Evolutionary conservation across 1,140 invertebrate species (phyloP).

Genomic region (Maniola jurtina): DNA sequence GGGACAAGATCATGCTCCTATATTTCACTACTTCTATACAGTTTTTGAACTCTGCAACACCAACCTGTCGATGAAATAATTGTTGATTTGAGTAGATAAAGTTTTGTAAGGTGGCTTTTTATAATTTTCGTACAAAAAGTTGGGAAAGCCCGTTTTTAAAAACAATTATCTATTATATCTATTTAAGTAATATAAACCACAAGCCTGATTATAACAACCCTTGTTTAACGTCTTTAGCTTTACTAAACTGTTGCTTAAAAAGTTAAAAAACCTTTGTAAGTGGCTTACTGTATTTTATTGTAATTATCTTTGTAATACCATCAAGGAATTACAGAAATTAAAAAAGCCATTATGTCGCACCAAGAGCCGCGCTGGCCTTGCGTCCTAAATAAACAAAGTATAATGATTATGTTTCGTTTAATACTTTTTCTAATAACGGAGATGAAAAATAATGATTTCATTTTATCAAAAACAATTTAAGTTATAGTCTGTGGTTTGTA

Average conservation of each 20-base stretch:
- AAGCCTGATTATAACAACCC: not conserved
- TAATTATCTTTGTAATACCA: conserved; percentile 9
- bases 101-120: too few species aligned
- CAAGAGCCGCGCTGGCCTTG: not conserved
- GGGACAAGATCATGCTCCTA: too few species aligned
- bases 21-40: too few species aligned
- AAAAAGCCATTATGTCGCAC: conserved; percentile 3
- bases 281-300: not conserved
- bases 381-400: conserved; percentile 2
- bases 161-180: too few species aligned
- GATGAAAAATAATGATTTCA: not conserved
- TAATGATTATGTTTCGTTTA: conserved; percentile 2
- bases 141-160: too few species aligned
- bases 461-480: not conserved
- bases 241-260: not conserved
- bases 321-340: conserved; percentile 10
- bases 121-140: too few species aligned
- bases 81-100: too few species aligned
- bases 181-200: conserved; percentile 2
- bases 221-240: not conserved
- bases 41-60: too few species aligned
- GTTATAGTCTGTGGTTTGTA: too few species aligned
- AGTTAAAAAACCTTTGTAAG: not conserved
- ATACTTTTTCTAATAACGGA: not conserved
- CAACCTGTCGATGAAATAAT: too few species aligned